Percentiles rank a stretch among this genome's conserved stretches.
phyloP scores from a whole-genome alignment of 2,113 vertebrate genomes.

The Cyphomyrus discorhynchus region DNA sequence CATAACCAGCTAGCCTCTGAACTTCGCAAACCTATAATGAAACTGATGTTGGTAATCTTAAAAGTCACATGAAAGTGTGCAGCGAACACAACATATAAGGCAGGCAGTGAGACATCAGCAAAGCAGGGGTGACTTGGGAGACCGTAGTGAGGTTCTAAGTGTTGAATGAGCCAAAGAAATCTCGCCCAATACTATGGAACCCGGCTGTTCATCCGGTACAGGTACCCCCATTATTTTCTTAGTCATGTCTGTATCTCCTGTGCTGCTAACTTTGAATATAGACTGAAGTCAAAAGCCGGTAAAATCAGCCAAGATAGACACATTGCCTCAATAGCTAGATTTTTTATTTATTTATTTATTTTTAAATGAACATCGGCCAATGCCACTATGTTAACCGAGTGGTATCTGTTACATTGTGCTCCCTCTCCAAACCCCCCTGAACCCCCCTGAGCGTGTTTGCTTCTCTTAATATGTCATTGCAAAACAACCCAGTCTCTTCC shows the following conservation, averaged over 20 bases:
- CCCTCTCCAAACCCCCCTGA: too few species aligned
- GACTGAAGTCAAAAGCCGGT: background rate
- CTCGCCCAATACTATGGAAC: background rate
- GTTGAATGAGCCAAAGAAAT: background rate
- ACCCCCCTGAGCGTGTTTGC: too few species aligned
- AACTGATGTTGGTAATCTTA: background rate
- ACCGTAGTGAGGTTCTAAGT: background rate
- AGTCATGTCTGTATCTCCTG: background rate
- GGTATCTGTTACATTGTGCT: too few species aligned
- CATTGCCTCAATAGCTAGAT: too few species aligned
- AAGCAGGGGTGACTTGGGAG: background rate
- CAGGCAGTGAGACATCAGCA: background rate
- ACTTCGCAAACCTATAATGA: background rate
- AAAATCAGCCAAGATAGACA: background rate
- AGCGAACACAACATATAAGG: background rate
- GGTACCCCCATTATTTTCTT: background rate
- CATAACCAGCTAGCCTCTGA: background rate
- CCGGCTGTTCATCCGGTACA: background rate
- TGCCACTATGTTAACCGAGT: too few species aligned
- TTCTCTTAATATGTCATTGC: too few species aligned
- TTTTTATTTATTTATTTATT: too few species aligned
- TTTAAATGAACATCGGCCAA: too few species aligned
- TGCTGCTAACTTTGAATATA: background rate
- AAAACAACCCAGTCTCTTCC: too few species aligned
- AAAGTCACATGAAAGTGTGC: background rate